Evolutionary conservation across 2,113 vertebrate genomes (phyloP).

Genomic region (Zosterops borbonicus): DNA sequence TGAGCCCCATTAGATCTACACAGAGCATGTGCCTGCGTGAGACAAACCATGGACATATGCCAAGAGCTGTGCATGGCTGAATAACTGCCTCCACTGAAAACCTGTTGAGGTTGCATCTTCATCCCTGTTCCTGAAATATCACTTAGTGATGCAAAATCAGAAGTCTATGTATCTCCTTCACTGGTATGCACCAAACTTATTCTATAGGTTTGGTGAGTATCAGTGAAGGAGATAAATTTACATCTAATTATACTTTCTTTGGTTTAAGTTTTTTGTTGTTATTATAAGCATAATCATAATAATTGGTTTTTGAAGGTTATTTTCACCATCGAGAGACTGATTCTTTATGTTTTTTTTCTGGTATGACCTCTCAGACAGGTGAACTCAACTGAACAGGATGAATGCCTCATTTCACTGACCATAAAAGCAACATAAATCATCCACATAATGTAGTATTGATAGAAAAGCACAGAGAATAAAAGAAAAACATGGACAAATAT

Average conservation of each 20-base stretch:
- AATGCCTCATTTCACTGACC: background rate
- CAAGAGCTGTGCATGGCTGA: background rate
- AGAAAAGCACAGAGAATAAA: background rate
- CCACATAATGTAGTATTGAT: background rate
- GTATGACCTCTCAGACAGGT: background rate
- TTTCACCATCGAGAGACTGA: background rate
- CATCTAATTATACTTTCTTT: background rate
- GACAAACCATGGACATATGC: accelerated
- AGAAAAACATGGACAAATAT: background rate
- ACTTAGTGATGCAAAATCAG: background rate
- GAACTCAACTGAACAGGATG: background rate
- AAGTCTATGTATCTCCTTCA: background rate
- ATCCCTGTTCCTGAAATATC: background rate
- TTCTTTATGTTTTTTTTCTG: background rate
- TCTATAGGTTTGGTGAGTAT: background rate
- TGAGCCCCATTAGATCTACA: background rate
- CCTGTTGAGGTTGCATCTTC: background rate
- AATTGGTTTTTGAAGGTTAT: background rate
- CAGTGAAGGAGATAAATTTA: background rate
- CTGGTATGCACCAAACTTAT: background rate
- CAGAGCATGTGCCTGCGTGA: accelerated
- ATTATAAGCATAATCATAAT: background rate
- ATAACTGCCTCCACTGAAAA: background rate
- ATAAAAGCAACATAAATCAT: background rate
- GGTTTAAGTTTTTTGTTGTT: background rate